Evolutionary conservation across 1,140 invertebrate genomes (phyloP), one percentile per base, ranked within the genome.

Genomic region (Antheraea pernyi): DNA sequence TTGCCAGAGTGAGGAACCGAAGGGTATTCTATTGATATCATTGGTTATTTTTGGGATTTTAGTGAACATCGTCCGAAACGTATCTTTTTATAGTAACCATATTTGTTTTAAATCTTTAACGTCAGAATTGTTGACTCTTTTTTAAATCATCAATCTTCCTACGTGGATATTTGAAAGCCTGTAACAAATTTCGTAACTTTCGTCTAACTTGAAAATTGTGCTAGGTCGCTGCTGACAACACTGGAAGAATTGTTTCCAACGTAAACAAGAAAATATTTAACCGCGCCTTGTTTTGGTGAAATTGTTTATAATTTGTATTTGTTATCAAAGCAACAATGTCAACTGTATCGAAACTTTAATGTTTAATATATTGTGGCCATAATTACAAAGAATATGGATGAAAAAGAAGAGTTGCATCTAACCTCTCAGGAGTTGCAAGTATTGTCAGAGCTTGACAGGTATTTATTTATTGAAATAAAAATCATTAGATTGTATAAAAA

Each of bases 401-500:
- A 91, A 68, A 91, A 91, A 81, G 91, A 92, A 84, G 92, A 93
- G 73, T 88, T 93, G 70, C 89, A 91, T 85, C 82, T 92, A 86
- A 91, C 96, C 81, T 94, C 95, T 63, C 95, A 96, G 85, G 96
- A 97, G 91, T 89, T 97, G 72, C 96, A 97, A 92, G 95, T 96
- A 78, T 93, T 97, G 72, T 96, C 96, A n/a, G 96, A 97, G 83
- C 94, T 97, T 86, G 96, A 97, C 93, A 97, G 96, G 96, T 97
- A 93, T 66, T 68, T 74, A 71, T 53, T 68, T 60, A 73, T 75
- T 11, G 68, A 74, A 42, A 64, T 65, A 48, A 69, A 30, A 59
- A 42, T 64, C 37, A 67, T 53, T 30, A 62, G 19, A 48, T 48
- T 48, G 7, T 48, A 48, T 48, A n/a, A 48, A 48, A 48, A 48